phyloP scores from a whole-genome alignment of 2,113 vertebrate genomes.

The Zapus hudsonius region DNA sequence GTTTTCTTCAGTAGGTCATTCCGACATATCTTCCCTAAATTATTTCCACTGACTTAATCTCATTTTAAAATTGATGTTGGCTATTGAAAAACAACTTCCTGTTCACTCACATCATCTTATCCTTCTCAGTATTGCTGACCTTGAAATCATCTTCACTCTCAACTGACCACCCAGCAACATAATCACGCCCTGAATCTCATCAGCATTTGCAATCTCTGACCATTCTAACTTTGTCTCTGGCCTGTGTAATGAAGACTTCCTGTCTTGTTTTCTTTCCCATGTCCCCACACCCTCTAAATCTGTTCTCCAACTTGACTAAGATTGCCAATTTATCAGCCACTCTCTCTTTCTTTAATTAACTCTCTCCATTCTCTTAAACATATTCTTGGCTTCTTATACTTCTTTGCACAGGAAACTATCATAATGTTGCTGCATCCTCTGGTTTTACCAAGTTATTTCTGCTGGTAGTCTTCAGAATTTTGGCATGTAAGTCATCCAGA shows the following conservation, averaged over 20 bases:
- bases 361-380: neutral
- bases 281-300: constrained; percentile 45
- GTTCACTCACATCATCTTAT: constrained; percentile 39
- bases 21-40: neutral
- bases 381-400: neutral
- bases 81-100: neutral
- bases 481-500: neutral
- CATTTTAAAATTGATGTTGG: constrained; percentile 28
- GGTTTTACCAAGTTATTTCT: neutral
- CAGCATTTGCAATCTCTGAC: neutral
- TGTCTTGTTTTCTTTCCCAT: constrained; percentile 68
- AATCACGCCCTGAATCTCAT: neutral
- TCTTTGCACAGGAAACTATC: neutral
- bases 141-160: constrained; percentile 38
- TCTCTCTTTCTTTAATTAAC: constrained; percentile 39
- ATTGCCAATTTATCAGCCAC: neutral
- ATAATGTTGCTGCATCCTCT: constrained; percentile 9
- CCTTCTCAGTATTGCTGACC: neutral
- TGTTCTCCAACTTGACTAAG: constrained; percentile 6
- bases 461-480: neutral
- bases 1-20: neutral
- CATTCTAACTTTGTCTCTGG: constrained; percentile 49
- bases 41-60: neutral
- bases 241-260: constrained; percentile 53
- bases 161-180: constrained; percentile 63